Base-by-base conservation (phyloP, 2,888 invertebrate species). In the Hydraecia micacea region DNA sequence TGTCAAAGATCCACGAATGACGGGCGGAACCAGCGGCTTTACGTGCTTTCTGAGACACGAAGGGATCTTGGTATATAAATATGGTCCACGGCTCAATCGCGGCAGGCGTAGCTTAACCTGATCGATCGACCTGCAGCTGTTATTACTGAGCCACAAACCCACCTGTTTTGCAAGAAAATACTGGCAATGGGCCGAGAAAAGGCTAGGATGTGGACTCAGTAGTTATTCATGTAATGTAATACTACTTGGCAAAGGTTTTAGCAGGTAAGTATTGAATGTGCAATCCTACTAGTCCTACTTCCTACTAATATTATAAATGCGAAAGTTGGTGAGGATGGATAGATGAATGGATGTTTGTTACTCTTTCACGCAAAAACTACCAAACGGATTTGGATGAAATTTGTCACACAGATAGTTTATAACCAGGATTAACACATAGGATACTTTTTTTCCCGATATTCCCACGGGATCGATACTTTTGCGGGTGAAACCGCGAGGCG, bases 171-270 rank as follows among this genome's bases (percentile, higher is more conserved):
- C 36, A 71, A 67, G 70, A n/a, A 70, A 79, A 71, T 79, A 55
- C n/a, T 81, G 81, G 85, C 80, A 80, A 67, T 9, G 18, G 25
- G 71, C 71, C 80, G 32, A 81, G 55, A 39, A 84, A 52, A 58
- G 39, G 39, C 42, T 39, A 49, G n/a, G 5, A 71, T 84, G 42
- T 60, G 36, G 49, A 66, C 21, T 36, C 42, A 66, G 28, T 42
- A 63, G 68, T 66, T 52, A 78, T 66, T 46, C 32, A 65, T 49
- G 69, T 42, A 49, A 66, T 71, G 55, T 71, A 32, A 70, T n/a
- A 66, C 36, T 79, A 71, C 39, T 84, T 79, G 66, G 62, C 84
- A 78, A 62, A 62, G 36, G 70, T 66, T 70, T 70, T n/a, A 63
- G 13, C 7, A n/a, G 21, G 49, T 52, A 63, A 77, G 46, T 71